A percentile compares a stretch with the other conserved stretches of the same genome.
These are phyloP conservation scores for Lasioglossum figueresi DNA, from an alignment of 2,888 invertebrate genomes.

Conservation along the genomic window DNA sequence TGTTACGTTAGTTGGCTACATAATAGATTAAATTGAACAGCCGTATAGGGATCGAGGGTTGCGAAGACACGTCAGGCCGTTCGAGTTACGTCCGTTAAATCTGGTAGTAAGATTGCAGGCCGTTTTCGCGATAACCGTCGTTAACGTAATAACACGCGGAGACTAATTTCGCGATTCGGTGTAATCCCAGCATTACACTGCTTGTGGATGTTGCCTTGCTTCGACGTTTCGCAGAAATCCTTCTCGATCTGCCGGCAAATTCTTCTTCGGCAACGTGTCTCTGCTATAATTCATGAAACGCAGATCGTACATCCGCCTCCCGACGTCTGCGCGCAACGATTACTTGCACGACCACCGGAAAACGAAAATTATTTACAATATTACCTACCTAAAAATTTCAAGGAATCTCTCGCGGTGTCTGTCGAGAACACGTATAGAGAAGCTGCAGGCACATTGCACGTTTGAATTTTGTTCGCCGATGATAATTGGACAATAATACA, in stretches of 20 bases:
- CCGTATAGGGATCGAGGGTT: background rate
- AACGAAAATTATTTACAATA: background rate
- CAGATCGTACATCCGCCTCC: background rate
- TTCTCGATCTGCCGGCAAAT: background rate
- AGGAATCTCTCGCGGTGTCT: background rate
- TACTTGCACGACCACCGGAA: background rate
- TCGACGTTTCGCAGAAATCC: conserved; percentile 2
- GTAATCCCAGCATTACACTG: background rate
- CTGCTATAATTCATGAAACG: background rate
- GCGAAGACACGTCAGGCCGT: conserved; percentile 2
- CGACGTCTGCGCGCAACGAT: background rate
- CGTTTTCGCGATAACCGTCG: conserved; percentile 24
- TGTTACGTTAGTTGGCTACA: conserved; percentile 7
- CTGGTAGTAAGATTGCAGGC: conserved; percentile 7
- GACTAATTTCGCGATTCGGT: conserved; percentile 42
- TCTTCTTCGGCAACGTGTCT: background rate
- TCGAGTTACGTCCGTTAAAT: conserved; percentile 31
- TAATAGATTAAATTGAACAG: conserved; percentile 19
- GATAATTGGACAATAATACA: too few species aligned
- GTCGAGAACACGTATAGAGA: background rate
- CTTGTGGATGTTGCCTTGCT: background rate
- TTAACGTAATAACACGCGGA: conserved; percentile 29
- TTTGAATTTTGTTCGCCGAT: too few species aligned
- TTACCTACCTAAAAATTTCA: background rate
- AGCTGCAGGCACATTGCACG: too few species aligned